Conservation (phyloP, 2,113 vertebrate species). For the Callorhinus ursinus region DNA sequence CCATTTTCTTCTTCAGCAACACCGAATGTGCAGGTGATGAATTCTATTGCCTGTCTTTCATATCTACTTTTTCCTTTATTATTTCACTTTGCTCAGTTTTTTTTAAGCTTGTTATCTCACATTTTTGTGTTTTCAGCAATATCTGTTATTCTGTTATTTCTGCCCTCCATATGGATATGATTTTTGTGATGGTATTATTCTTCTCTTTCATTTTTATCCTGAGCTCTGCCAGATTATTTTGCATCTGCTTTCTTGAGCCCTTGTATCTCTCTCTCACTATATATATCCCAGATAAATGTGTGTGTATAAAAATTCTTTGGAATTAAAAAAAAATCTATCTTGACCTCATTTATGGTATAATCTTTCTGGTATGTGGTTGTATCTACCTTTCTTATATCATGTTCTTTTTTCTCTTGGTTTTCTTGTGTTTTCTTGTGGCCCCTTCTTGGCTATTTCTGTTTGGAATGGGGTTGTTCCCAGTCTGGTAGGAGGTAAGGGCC, state of each 20-base stretch:
- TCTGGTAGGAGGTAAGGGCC: neutral
- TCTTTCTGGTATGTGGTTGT: neutral
- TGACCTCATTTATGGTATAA: neutral
- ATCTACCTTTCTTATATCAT: neutral
- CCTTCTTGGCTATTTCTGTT: neutral
- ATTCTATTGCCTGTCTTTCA: neutral
- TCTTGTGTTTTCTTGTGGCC: neutral
- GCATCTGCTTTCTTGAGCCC: neutral
- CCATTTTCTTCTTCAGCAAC: neutral
- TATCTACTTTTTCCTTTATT: neutral
- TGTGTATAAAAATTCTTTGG: neutral
- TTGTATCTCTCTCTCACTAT: neutral
- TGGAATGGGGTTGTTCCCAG: neutral
- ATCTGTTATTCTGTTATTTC: neutral
- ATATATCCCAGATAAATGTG: neutral
- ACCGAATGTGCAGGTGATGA: neutral
- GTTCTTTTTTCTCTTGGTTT: neutral
- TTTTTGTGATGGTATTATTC: neutral
- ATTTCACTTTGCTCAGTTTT: neutral
- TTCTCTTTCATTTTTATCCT: neutral
- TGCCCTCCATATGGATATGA: neutral
- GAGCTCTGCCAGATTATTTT: neutral
- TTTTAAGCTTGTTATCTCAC: neutral
- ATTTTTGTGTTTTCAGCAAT: neutral
- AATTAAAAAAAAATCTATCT: neutral